Percentiles rank a stretch among this genome's conserved stretches.
phyloP scores from a whole-genome alignment of 2,888 invertebrate genomes.

The Drosophila yooni region DNA sequence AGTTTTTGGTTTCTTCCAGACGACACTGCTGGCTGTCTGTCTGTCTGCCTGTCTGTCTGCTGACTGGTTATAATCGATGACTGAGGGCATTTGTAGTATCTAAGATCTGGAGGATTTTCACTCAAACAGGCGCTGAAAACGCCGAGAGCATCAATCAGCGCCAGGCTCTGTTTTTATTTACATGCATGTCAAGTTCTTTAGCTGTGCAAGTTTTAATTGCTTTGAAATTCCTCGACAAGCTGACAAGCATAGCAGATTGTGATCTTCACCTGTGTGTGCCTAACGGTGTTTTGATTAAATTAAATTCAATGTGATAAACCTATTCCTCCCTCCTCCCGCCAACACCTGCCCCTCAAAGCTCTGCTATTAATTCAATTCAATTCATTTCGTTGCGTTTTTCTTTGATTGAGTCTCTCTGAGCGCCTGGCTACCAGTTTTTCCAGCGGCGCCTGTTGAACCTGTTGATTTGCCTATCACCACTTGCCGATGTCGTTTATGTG shows the following conservation, averaged over 20 bases:
- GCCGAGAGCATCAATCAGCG: conserved; percentile 56
- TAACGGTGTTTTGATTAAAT: conserved; percentile 73
- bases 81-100: conserved; percentile 35
- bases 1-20: conserved; percentile 14
- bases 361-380: conserved; percentile 43
- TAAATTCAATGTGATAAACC: conserved; percentile 44
- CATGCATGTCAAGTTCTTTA: background rate
- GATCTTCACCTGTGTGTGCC: conserved; percentile 52
- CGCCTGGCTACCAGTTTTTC: conserved; percentile 70
- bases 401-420: conserved; percentile 64
- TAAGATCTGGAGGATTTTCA: conserved; percentile 44
- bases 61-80: conserved; percentile 50
- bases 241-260: conserved; percentile 50
- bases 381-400: conserved; percentile 48
- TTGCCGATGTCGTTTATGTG: conserved; percentile 47
- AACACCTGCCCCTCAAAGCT: conserved; percentile 1
- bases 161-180: conserved; percentile 27
- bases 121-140: conserved; percentile 51
- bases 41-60: conserved; percentile 4
- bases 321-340: background rate
- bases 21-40: conserved; percentile 39
- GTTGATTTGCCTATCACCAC: conserved; percentile 76
- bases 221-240: conserved; percentile 65
- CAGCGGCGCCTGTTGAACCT: conserved; percentile 72
- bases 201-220: conserved; percentile 65